phyloP scores from a whole-genome alignment of 2,113 vertebrate genomes.

The Protomyctophum bolini region DNA sequence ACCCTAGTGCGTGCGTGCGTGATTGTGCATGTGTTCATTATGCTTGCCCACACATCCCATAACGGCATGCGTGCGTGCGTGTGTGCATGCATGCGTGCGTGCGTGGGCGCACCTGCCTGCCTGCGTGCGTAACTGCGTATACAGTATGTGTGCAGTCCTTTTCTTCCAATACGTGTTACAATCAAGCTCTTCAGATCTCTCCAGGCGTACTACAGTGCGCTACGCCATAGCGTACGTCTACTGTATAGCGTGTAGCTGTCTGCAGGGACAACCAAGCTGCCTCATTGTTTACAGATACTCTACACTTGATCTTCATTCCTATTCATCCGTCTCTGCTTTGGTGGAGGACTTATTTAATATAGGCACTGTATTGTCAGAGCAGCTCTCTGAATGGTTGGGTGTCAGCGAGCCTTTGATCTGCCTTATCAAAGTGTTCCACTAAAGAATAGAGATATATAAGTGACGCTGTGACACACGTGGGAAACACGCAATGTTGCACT shows the following conservation, averaged over 20 bases:
- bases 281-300: constrained; percentile 19
- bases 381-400: constrained; percentile 56
- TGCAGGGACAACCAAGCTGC: background rate
- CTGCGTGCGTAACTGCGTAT: background rate
- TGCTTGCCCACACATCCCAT: too few relatives aligned
- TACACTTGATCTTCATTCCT: constrained; percentile 35
- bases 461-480: constrained; percentile 45
- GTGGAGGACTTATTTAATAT: constrained; percentile 27
- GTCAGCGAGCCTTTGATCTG: constrained; percentile 61
- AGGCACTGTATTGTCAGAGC: constrained; percentile 56
- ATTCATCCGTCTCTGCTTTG: constrained; percentile 42
- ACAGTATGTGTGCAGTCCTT: background rate
- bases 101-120: background rate
- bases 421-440: constrained; percentile 61
- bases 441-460: background rate
- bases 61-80: background rate
- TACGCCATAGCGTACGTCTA: background rate
- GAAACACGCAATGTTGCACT: constrained; percentile 37
- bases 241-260: background rate
- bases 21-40: too few relatives aligned
- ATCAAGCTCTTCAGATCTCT: too few relatives aligned
- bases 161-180: background rate
- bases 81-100: background rate
- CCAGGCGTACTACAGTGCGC: too few relatives aligned
- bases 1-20: too few relatives aligned